Evolutionary conservation across 2,797 vertebrate species (phyloP), one percentile per base, ranked within the genome.

Genomic region (Chiroxiphia lanceolata): DNA sequence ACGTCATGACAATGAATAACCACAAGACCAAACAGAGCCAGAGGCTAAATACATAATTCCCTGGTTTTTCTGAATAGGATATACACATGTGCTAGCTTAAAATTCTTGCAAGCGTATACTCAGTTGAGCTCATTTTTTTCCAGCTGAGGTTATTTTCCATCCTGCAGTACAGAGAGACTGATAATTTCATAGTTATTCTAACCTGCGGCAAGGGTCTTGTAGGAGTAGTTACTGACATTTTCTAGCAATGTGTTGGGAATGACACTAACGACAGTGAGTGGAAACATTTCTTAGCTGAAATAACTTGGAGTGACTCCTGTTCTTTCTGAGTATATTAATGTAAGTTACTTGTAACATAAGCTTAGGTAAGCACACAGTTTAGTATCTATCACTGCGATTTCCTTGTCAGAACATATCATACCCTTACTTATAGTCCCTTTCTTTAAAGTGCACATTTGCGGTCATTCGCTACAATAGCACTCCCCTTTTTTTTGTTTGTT

Each of bases 111-210:
- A 54, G 29, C 48, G 6, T 33, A 61, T 23, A 74, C 47, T 86
- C 57, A 56, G n/a, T 38, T 70, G 40, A n/a, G 65, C 33, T 69
- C 23, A 71, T 78, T 92, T 89, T 3, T 91, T 84, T 90, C 70
- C 33, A 95, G 11, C 17, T 7, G 29, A 56, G 86, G 65, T 82
- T 84, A 72, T 67, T 64, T 77, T 81, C 71, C 64, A 67, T 51
- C 51, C 63, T 83, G 26, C 36, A 70, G 38, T 45, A 67, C 8
- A 80, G 47, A 80, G 4, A 67, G 54, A 63, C 44, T 84, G 44
- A 82, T 76, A 86, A 93, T 90, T 88, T 88, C 83, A 83, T 64
- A 76, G 40, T 44, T 89, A 70, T 84, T 96, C 80, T 94, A 82
- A 93, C 93, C 93, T 33, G 47, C 88, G 85, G 94, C 83, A 94